Base-by-base conservation (phyloP, 2,888 invertebrate genomes). In the Clepsis dumicolana region DNA sequence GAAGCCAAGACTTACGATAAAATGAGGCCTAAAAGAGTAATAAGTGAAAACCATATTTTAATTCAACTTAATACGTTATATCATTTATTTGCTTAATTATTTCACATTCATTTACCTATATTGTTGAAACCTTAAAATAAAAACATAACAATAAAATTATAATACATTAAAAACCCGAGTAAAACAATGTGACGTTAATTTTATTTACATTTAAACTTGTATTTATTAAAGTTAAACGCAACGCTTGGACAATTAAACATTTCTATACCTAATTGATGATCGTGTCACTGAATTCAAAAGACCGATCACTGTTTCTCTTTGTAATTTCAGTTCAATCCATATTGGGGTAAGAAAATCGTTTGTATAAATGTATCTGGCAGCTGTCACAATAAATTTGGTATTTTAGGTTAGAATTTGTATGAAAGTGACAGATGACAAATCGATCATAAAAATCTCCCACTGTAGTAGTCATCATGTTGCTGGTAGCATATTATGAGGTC, bases 121-220 rank as follows among this genome's bases (percentile, higher is more conserved):
- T 44, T 44, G 16, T 44, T 35, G 14, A 24, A 18, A 52, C 7
- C 21, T 24, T 29, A 29, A 41, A n/a, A 54, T 64, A 44, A 64
- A 54, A 64, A 57, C 10, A 18, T 69, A 64, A 64, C 44, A 59
- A 60, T 21, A 35, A 27, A 38, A 60, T 53, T 64, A 69, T 69
- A 54, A 54, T 61, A 61, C 56, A 70, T 56, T 29, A 64, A 48
- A 48, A 32, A 59, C 62, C 65, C 52, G 41, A 70, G 64, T 57
- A 65, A 65, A 59, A 63, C 14, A 56, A 53, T 53, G 53, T 57
- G 29, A 32, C 24, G 35, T 62, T 27, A 16, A 63, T 25, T 35
- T 44, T 64, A 57, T 57, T 57, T 57, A 64, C 64, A 64, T 25
- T 57, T 57, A 10, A 38, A 38, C 4, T 38, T 38, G n/a, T 38